Conservation (phyloP, 2,888 invertebrate species). For the Punctoribates punctum region DNA sequence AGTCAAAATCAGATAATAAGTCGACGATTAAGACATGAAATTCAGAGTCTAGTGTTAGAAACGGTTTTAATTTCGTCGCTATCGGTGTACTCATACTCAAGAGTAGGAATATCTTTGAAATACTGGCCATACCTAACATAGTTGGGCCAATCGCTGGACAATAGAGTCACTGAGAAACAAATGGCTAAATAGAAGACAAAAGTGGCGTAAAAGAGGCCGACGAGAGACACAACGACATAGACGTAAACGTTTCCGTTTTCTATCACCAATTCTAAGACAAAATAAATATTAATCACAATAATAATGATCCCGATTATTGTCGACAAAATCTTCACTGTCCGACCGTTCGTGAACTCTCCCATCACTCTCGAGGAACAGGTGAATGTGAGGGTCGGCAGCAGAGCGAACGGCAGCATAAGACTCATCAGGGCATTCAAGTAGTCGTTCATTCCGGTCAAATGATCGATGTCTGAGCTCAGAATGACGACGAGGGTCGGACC, state of each 20-base stretch:
- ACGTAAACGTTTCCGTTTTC: constrained; percentile 55
- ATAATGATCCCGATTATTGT: constrained; percentile 66
- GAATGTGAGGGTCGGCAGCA: constrained; percentile 78
- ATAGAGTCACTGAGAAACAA: background rate
- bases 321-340: constrained; percentile 67
- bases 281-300: constrained; percentile 73
- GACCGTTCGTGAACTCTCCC: constrained; percentile 77
- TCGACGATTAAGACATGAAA: background rate
- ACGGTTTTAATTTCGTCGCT: background rate
- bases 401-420: constrained; percentile 79
- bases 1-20: too few species aligned
- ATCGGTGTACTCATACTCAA: background rate
- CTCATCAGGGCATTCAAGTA: constrained; percentile 80
- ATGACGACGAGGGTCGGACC: constrained; percentile 61
- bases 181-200: constrained; percentile 70
- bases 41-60: background rate
- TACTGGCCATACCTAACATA: background rate
- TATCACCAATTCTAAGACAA: constrained; percentile 59
- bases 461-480: constrained; percentile 57
- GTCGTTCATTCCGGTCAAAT: constrained; percentile 77
- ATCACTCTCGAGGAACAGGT: constrained; percentile 73
- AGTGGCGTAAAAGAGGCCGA: constrained; percentile 64
- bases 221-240: constrained; percentile 57
- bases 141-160: background rate
- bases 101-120: background rate